phyloP scores from a whole-genome alignment of 2,113 vertebrate genomes.

The Leucoraja erinaceus region DNA sequence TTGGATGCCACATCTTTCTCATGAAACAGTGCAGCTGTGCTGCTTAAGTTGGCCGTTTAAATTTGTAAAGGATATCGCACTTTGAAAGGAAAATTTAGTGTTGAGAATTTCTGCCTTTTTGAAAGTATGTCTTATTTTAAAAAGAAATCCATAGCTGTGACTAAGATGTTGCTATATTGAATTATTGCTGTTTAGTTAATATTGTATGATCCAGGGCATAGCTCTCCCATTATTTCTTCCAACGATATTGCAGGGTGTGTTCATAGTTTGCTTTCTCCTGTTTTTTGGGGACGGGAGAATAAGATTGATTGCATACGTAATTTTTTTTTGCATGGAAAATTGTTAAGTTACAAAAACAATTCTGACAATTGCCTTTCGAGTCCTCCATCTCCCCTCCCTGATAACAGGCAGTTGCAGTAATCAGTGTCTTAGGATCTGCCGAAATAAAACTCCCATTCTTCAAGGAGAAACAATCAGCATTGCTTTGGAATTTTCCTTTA shows the following conservation, averaged over 20 bases:
- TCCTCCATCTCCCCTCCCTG: not conserved
- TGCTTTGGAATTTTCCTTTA: conserved; percentile 12
- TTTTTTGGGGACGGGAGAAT: too few relatives aligned
- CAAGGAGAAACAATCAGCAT: not conserved
- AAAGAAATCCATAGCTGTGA: not conserved
- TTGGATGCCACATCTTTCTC: not conserved
- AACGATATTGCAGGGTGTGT: not conserved
- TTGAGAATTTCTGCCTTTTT: conserved; percentile 23
- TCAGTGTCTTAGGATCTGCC: not conserved
- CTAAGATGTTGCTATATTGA: not conserved
- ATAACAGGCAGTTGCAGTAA: not conserved
- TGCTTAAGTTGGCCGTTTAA: not conserved
- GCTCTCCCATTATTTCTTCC: not conserved
- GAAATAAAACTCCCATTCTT: not conserved
- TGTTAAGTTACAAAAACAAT: not conserved
- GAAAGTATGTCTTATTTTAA: conserved; percentile 23
- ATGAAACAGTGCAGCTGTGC: conserved; percentile 2
- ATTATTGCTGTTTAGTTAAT: not conserved
- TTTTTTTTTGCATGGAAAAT: not conserved
- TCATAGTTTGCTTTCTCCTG: not conserved
- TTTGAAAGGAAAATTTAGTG: not conserved
- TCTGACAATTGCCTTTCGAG: not conserved
- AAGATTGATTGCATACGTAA: not conserved
- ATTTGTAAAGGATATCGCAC: not conserved
- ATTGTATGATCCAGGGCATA: not conserved